These are phyloP conservation scores for Tupaia tana DNA, from an alignment of 2,113 vertebrate genomes.

Conservation along the genomic window DNA sequence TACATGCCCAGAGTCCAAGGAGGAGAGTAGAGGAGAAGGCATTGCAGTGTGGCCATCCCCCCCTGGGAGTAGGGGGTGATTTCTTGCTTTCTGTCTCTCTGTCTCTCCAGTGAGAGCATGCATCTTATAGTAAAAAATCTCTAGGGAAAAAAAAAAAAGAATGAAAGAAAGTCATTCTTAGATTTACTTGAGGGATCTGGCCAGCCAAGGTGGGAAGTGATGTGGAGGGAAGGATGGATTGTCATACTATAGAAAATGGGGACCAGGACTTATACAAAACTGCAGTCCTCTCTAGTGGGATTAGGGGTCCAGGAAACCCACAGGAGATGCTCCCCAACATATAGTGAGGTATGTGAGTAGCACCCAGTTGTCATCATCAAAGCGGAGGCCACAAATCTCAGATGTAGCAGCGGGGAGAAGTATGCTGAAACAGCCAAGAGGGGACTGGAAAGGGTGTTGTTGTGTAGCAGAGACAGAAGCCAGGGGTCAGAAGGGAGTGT, in stretches of 20 bases:
- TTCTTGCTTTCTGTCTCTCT: too few species aligned
- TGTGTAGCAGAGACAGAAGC: not conserved
- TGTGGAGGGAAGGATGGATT: not conserved
- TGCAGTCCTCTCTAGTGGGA: not conserved
- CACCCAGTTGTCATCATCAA: not conserved
- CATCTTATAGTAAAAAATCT: too few species aligned
- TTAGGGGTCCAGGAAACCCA: not conserved
- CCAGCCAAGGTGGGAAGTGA: not conserved
- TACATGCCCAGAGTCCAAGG: too few species aligned
- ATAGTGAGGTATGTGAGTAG: not conserved
- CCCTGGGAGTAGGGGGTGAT: not conserved
- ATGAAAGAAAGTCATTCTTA: not conserved
- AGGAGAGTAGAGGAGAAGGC: too few species aligned
- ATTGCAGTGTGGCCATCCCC: too few species aligned
- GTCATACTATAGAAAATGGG: not conserved
- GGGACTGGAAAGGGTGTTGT: not conserved
- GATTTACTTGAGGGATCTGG: not conserved
- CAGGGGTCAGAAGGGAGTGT: not conserved
- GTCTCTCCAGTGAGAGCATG: too few species aligned
- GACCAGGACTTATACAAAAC: not conserved
- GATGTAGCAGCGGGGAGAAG: not conserved
- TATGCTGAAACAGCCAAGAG: not conserved
- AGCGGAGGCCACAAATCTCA: conserved; percentile 17
- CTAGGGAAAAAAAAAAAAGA: not conserved
- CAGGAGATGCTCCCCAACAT: not conserved